phyloP scores from a whole-genome alignment of 1,140 invertebrate species.

The Neotoxoptera formosana region DNA sequence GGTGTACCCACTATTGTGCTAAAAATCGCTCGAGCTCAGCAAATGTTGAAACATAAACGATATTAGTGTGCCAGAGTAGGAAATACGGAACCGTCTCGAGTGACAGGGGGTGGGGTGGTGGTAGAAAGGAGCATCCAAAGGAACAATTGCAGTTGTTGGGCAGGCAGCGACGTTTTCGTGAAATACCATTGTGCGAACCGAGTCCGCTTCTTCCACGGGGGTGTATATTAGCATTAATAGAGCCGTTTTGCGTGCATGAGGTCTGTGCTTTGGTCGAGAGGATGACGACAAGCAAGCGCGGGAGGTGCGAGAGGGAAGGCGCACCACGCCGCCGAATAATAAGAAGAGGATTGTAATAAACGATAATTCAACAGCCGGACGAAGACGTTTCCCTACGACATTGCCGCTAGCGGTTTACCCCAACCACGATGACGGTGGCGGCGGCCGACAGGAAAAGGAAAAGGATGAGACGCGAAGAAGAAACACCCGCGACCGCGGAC shows the following conservation, averaged over 20 bases:
- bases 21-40: neutral
- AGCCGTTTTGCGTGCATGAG: constrained; percentile 50
- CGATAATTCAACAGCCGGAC: constrained; percentile 56
- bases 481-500: constrained; percentile 35
- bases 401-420: constrained; percentile 29
- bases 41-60: constrained; percentile 33
- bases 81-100: neutral
- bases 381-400: constrained; percentile 47
- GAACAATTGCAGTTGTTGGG: constrained; percentile 39
- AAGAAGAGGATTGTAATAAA: constrained; percentile 55
- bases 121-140: constrained; percentile 18
- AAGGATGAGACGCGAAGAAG: constrained; percentile 50
- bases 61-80: neutral
- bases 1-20: neutral
- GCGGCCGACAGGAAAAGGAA: constrained; percentile 50
- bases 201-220: neutral
- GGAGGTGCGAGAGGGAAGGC: neutral
- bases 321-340: constrained; percentile 17
- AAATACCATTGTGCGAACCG: constrained; percentile 24
- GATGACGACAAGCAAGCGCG: neutral
- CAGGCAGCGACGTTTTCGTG: constrained; percentile 18
- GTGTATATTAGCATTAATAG: constrained; percentile 55
- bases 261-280: neutral
- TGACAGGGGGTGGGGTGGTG: neutral
- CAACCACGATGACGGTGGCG: neutral